Base-by-base conservation (phyloP, 2,113 vertebrate genomes). In the Dicentrarchus labrax region DNA sequence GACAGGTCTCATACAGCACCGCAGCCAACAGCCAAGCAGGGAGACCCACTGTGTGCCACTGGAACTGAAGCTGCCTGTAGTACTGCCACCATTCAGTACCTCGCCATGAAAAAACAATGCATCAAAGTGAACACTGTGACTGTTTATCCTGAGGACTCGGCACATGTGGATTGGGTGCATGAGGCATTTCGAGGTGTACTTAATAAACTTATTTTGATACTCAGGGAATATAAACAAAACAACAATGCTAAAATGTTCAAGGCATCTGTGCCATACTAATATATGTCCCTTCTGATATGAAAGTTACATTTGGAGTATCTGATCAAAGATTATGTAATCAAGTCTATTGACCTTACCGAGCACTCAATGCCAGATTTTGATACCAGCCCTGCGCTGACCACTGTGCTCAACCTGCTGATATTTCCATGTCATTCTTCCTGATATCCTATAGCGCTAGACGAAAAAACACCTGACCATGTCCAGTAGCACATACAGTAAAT, bases 21-120 rank as follows among this genome's bases (percentile, higher is more conserved):
- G 3, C 73, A 81, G 56, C 66, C 61, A 68, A 69, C 57, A 74
- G 62, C 65, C 73, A 74, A 59, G n/a, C 53, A 74, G 60, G 41
- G 57, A n/a, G 45, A 45, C 15, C 47, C 24, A 4, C 36, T n/a
- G 11, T n/a, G 48, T 47, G 8, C 66, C 47, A 45, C 57, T 48
- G 65, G 36, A 36, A 22, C 13, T 11, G 30, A 1, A 24, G 54
- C 61, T 51, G 47, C 12, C 30, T 62, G 22, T 19, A 36, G 47
- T 4, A 30, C 36, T 74, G 39, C 41, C 65, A 22, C 43, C 50
- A 21, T 48, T 16, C 43, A 24, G 39, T 8, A 8, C 36, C 17
- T 80, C 4, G n/a, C 24, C 38, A 43, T 24, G 61, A 59, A 64
- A 75, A 69, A 66, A 66, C 67, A 73, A 45, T 72, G 12, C 21